Conservation (phyloP, 2,888 invertebrate species). For the Globia sparganii region DNA sequence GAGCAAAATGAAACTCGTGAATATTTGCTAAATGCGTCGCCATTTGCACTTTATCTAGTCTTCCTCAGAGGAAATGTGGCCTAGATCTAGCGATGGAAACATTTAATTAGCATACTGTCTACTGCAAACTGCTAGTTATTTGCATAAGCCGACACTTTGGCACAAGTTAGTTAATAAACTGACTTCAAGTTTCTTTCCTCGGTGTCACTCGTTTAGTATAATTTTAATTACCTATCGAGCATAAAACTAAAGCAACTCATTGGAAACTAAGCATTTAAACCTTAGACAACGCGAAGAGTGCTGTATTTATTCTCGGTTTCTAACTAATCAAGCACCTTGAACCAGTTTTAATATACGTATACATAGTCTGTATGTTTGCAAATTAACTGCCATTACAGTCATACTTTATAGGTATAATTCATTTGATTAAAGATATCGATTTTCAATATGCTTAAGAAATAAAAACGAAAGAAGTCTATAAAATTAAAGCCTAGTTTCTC, state of each 20-base stretch:
- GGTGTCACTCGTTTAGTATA: neutral
- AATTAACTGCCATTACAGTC: neutral
- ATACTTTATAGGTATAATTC: neutral
- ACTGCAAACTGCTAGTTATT: slow-evolving; percentile 72
- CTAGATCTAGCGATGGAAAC: slow-evolving; percentile 78
- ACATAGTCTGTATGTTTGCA: neutral
- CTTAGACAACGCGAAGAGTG: neutral
- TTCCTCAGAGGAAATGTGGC: slow-evolving; percentile 82
- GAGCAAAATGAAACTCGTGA: slow-evolving; percentile 15
- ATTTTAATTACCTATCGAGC: slow-evolving; percentile 9
- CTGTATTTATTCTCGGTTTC: slow-evolving; percentile 1
- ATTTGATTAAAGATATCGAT: slow-evolving; percentile 18
- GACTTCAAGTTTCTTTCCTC: slow-evolving; percentile 61
- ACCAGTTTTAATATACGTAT: neutral
- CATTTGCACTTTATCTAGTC: slow-evolving; percentile 83
- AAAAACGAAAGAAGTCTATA: slow-evolving; percentile 8
- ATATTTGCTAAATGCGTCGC: slow-evolving; percentile 65
- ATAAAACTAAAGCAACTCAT: slow-evolving; percentile 20
- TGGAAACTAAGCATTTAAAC: neutral
- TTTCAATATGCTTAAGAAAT: slow-evolving; percentile 5
- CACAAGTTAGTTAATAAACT: slow-evolving; percentile 60
- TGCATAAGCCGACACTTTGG: slow-evolving; percentile 64
- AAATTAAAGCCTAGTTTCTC: slow-evolving; percentile 48
- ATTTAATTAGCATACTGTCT: slow-evolving; percentile 75
- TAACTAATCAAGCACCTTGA: slow-evolving; percentile 11